Conservation (phyloP, 1,140 invertebrate species). For the Sycobia sp. region DNA sequence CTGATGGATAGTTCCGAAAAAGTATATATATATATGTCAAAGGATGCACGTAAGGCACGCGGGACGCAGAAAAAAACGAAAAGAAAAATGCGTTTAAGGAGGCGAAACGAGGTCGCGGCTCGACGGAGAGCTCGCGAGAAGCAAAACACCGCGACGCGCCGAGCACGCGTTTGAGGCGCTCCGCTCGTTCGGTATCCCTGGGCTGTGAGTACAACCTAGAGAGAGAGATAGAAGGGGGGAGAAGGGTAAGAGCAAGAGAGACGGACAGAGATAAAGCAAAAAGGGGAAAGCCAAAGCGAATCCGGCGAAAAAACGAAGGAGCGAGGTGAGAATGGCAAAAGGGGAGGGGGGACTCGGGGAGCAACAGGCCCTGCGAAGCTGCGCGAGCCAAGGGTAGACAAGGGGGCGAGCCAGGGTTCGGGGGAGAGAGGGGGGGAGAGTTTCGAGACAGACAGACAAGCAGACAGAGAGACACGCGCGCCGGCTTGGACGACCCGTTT, state of each 20-base stretch:
- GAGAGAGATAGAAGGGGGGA: neutral
- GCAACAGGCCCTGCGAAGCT: neutral
- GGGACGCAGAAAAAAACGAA: neutral
- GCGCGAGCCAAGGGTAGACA: neutral
- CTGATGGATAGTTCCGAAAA: constrained; percentile 20
- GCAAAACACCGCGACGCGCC: constrained; percentile 4
- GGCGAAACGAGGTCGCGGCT: constrained; percentile 24
- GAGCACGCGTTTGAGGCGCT: too few relatives aligned
- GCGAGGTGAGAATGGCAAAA: too few relatives aligned
- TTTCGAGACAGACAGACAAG: too few relatives aligned
- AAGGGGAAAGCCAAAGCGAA: neutral
- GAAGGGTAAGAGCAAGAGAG: constrained; percentile 1
- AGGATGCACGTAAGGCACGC: neutral
- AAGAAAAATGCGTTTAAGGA: neutral
- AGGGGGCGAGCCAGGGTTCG: too few relatives aligned
- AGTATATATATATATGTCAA: too few relatives aligned
- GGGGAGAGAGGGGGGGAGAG: neutral
- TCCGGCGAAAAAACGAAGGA: neutral
- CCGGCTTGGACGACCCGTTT: too few relatives aligned
- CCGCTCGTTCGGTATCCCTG: too few relatives aligned
- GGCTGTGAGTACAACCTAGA: neutral
- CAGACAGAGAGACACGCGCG: too few relatives aligned
- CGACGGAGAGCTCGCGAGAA: neutral
- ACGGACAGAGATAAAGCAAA: neutral
- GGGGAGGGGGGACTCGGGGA: neutral